Evolutionary conservation across 2,113 vertebrate genomes (phyloP), one percentile per base, ranked within the genome.

Genomic region (Sminthopsis crassicaudata): DNA sequence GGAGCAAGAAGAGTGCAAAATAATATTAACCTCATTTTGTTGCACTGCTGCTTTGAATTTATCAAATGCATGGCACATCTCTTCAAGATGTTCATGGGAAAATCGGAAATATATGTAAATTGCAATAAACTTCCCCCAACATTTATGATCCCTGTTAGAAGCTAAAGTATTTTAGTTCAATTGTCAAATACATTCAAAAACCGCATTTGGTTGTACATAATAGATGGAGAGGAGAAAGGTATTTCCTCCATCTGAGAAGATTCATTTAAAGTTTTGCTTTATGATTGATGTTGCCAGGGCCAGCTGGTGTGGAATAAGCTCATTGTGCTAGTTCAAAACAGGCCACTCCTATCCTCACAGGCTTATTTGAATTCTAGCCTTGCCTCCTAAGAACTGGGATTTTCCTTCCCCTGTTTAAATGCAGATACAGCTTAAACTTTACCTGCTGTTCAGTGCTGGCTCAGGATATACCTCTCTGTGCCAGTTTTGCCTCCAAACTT

Each of bases 361-460:
- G n/a, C n/a, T 84, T 19, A 84, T 84, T 2, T 42, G 67, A 42
- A 84, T 84, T 84, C n/a, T 19, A 84, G 42, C 67, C 36, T 84
- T 84, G 67, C n/a, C 19, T 84, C 25, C 50, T 94, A 42, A 51
- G 54, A 91, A 94, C 52, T 92, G 92, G 89, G 91, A 93, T 53
- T 91, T 96, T 92, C 54, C 92, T 94, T 91, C n/a, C 67, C 46
- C 52, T 91, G 50, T 95, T 93, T 50, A 89, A 55, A 51, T 94
- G n/a, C 57, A 95, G 57, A 93, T 89, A 92, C 67, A 93, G 93
- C 55, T 2, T 92, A 54, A 92, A 91, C 19, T 55, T 92, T 95
- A 96, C 97, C 96, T 97, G 94, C 96, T 97, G 93, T 55, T 95
- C 53, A 90, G 90, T 95, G 60, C 94, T 97, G 96, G 95, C 93